phyloP scores from a whole-genome alignment of 1,140 invertebrate genomes.

The Anagrus nilaparvatae region DNA sequence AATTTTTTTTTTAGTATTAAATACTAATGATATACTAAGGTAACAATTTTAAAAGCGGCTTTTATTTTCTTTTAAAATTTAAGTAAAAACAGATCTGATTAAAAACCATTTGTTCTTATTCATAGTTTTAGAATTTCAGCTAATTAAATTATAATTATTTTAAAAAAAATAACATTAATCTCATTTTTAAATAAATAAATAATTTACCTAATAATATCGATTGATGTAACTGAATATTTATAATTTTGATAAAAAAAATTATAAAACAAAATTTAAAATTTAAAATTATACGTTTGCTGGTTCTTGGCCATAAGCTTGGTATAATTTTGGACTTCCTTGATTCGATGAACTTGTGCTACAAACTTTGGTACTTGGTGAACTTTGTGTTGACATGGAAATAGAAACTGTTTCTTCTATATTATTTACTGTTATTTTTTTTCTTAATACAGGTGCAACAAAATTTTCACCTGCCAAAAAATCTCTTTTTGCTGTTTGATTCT shows the following conservation, averaged over 20 bases:
- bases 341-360: slow-evolving; percentile 25
- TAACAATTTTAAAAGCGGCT: too few relatives aligned
- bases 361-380: slow-evolving; percentile 23
- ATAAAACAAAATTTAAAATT: slow-evolving; percentile 2
- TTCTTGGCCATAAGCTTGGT: slow-evolving; percentile 35
- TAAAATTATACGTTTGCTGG: slow-evolving; percentile 21
- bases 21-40: too few relatives aligned
- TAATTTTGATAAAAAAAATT: slow-evolving; percentile 6
- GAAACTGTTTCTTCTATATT: slow-evolving; percentile 30
- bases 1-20: too few relatives aligned
- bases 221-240: slow-evolving; percentile 15
- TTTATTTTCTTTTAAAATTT: too few relatives aligned
- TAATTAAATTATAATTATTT: too few relatives aligned
- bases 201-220: too few relatives aligned
- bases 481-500: slow-evolving; percentile 30
- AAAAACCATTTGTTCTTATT: too few relatives aligned
- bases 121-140: too few relatives aligned
- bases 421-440: slow-evolving; percentile 21
- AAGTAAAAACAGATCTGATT: too few relatives aligned
- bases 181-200: too few relatives aligned
- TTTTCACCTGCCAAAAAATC: slow-evolving; percentile 35
- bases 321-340: slow-evolving; percentile 36
- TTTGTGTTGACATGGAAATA: slow-evolving; percentile 23
- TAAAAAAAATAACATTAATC: too few relatives aligned
- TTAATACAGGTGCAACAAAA: slow-evolving; percentile 36